phyloP scores from a whole-genome alignment of 2,113 vertebrate genomes.

The Paralichthys olivaceus region DNA sequence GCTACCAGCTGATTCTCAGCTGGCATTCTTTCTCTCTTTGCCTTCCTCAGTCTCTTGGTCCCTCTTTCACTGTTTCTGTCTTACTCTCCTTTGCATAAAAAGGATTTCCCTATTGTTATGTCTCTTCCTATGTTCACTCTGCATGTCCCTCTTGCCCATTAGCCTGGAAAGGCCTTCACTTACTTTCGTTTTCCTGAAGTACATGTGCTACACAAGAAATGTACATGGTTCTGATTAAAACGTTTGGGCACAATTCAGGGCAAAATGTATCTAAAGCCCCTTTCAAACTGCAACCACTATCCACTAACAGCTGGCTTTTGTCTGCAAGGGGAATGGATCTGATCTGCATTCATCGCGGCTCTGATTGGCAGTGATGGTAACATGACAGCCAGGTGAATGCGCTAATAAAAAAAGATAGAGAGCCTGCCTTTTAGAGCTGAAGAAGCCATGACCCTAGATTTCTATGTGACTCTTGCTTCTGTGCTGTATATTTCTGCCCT shows the following conservation, averaged over 20 bases:
- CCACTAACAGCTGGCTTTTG: no score
- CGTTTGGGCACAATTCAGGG: not conserved
- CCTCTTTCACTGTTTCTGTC: constrained; percentile 17
- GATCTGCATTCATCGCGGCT: not conserved
- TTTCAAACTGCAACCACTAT: no score
- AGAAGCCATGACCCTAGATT: constrained; percentile 10
- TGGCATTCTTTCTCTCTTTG: not conserved
- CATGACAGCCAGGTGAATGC: not conserved
- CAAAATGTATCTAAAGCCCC: not conserved
- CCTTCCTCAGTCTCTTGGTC: not conserved
- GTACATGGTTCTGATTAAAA: not conserved
- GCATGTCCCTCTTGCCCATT: constrained; percentile 30
- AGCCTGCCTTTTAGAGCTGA: constrained; percentile 3
- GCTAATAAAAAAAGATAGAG: not conserved
- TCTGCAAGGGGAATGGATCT: no score
- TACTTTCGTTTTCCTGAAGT: constrained; percentile 27
- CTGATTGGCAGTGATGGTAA: not conserved
- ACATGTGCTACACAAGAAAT: not conserved
- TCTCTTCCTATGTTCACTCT: constrained; percentile 27
- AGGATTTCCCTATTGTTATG: constrained; percentile 35
- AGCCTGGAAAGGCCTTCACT: constrained; percentile 34
- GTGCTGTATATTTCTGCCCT: constrained; percentile 28
- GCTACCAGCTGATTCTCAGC: constrained; percentile 27
- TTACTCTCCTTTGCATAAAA: constrained; percentile 9
- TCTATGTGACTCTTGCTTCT: constrained; percentile 1